These are phyloP conservation scores for Mallotus villosus DNA, from an alignment of 2,797 vertebrate genomes.

Conservation along the genomic window DNA sequence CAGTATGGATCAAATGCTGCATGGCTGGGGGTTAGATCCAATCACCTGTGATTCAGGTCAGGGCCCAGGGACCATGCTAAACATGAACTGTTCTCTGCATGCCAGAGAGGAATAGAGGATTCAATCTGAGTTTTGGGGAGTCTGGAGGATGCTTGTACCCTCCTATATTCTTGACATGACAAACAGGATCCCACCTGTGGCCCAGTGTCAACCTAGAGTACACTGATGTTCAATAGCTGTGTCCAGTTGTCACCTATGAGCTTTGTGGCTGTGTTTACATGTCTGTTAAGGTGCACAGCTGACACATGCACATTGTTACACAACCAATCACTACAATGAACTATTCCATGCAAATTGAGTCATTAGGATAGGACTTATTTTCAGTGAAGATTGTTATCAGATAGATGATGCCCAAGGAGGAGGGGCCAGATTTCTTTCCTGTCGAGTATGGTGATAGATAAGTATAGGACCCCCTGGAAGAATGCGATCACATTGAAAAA, in stretches of 20 bases:
- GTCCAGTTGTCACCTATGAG: neutral
- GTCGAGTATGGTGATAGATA: constrained; percentile 66
- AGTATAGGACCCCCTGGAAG: constrained; percentile 68
- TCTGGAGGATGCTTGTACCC: neutral
- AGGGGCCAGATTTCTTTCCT: constrained; percentile 64
- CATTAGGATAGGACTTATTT: neutral
- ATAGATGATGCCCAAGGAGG: constrained; percentile 58
- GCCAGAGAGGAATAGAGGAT: neutral
- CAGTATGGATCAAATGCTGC: neutral
- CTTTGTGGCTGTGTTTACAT: neutral
- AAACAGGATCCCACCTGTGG: neutral
- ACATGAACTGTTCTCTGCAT: neutral
- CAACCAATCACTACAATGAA: neutral
- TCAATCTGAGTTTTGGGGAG: neutral
- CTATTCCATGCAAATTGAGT: neutral
- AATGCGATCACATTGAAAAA: constrained; percentile 64
- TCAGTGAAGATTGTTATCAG: constrained; percentile 42
- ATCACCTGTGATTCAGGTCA: neutral
- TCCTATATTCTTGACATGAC: neutral
- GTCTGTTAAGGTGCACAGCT: neutral
- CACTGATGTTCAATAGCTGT: neutral
- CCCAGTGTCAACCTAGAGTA: neutral
- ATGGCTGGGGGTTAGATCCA: neutral
- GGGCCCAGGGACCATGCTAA: neutral
- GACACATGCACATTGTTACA: neutral